These are phyloP conservation scores for Henricia sp. DNA, from an alignment of 53 echinoderm and acorn worm species.

Conservation along the genomic window DNA sequence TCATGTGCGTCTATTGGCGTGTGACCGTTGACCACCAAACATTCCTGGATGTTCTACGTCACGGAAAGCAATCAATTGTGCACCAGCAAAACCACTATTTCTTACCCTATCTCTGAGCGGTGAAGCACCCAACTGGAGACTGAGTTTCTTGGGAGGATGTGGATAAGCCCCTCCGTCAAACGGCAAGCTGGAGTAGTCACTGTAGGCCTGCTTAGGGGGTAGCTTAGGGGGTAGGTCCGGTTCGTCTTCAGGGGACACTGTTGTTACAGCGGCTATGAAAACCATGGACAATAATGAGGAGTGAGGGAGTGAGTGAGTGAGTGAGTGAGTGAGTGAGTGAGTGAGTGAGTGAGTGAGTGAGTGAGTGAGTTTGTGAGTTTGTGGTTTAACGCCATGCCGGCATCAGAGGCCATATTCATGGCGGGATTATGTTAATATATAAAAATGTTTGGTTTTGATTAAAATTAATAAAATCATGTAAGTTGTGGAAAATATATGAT, in stretches of 20 bases:
- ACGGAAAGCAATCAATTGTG: too few species aligned
- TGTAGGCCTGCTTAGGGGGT: conserved; percentile 84
- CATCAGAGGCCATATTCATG: too few species aligned
- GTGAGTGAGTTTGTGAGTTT: conserved; percentile 46
- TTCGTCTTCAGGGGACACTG: conserved; percentile 72
- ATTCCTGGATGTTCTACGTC: too few species aligned
- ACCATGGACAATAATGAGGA: not conserved
- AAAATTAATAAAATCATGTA: too few species aligned
- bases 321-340: conserved; percentile 54
- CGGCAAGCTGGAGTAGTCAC: conserved; percentile 64
- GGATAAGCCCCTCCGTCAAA: conserved; percentile 35
- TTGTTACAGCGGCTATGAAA: conserved; percentile 53
- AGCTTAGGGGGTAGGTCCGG: conserved; percentile 87
- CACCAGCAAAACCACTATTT: not conserved
- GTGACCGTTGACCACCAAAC: too few species aligned
- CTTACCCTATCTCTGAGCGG: conserved; percentile 72
- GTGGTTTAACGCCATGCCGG: too few species aligned
- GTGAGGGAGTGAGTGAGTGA: conserved; percentile 30
- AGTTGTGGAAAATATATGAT: too few species aligned
- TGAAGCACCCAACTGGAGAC: conserved; percentile 66
- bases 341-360: conserved; percentile 59
- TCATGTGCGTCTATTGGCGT: too few species aligned
- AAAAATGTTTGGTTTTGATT: too few species aligned
- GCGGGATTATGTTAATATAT: too few species aligned
- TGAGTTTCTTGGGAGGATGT: conserved; percentile 79